Evolutionary conservation across 1,140 invertebrate species (phyloP).

Genomic region (Drosophila aff.): DNA sequence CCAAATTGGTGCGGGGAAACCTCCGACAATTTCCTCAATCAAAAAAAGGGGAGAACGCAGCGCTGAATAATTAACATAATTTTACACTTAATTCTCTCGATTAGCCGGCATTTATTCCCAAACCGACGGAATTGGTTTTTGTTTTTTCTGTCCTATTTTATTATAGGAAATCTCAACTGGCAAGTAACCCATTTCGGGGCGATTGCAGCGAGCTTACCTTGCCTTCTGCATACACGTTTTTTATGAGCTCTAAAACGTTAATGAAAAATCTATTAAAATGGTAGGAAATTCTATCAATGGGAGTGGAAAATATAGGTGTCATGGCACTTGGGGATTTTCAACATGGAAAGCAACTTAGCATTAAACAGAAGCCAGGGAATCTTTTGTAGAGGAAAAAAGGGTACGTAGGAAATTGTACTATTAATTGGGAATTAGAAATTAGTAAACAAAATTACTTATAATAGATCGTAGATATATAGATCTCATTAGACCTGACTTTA

Average conservation of each 20-base stretch:
- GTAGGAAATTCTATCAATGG: conserved; percentile 14
- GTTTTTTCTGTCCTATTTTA: neutral
- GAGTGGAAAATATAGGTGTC: conserved; percentile 25
- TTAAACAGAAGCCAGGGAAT: neutral
- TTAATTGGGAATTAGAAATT: neutral
- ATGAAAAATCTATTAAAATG: conserved; percentile 22
- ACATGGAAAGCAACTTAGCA: neutral
- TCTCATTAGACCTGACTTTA: neutral
- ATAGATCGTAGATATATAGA: no score
- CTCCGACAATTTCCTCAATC: conserved; percentile 76
- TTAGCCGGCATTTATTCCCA: conserved; percentile 10
- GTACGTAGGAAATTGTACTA: neutral
- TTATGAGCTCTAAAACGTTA: conserved; percentile 41
- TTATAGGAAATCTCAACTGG: neutral
- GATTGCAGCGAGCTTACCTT: conserved; percentile 18
- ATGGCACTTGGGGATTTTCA: neutral
- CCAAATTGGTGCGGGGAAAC: conserved; percentile 18
- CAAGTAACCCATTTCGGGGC: conserved; percentile 16
- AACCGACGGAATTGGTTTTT: conserved; percentile 18
- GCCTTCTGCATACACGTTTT: conserved; percentile 11
- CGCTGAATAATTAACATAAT: conserved; percentile 67
- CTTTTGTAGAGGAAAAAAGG: neutral
- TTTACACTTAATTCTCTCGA: conserved; percentile 76
- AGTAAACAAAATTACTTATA: no score
- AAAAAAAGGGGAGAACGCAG: neutral